These are phyloP conservation scores for Gryon sp. DNA, from an alignment of 1,140 invertebrate genomes.

Conservation along the genomic window DNA sequence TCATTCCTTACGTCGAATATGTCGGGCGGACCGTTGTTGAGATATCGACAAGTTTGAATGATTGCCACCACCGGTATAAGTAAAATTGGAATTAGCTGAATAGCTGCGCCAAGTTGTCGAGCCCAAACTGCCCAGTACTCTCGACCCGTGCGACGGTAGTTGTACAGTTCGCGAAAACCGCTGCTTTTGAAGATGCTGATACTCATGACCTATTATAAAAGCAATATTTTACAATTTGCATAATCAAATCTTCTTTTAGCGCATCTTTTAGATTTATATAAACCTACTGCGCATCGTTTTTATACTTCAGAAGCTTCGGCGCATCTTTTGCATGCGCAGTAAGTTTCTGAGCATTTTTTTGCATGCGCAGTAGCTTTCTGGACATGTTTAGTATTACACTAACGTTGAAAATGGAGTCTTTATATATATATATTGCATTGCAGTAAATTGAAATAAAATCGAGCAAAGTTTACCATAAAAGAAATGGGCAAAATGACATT, in stretches of 20 bases:
- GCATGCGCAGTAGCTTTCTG: too few relatives aligned
- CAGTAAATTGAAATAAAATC: too few relatives aligned
- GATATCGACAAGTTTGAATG: constrained; percentile 90
- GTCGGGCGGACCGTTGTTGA: constrained; percentile 89
- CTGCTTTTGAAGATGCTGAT: constrained; percentile 88
- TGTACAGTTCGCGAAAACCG: constrained; percentile 86
- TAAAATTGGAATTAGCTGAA: constrained; percentile 89
- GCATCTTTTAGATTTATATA: too few relatives aligned
- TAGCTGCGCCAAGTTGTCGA: constrained; percentile 86
- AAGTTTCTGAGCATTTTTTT: too few relatives aligned
- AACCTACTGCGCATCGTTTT: too few relatives aligned
- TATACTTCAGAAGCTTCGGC: too few relatives aligned
- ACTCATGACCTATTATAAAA: constrained; percentile 83
- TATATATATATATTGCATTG: too few relatives aligned
- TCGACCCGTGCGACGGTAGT: constrained; percentile 81
- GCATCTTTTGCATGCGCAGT: too few relatives aligned
- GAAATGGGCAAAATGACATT: constrained; percentile 90
- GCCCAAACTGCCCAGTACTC: constrained; percentile 88
- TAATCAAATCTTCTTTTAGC: too few relatives aligned
- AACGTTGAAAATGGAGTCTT: too few relatives aligned
- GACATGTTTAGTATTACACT: too few relatives aligned
- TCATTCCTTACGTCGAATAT: constrained; percentile 88
- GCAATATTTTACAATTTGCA: too few relatives aligned
- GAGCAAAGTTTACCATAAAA: constrained; percentile 88
- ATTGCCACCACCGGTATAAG: constrained; percentile 88